These are phyloP conservation scores for Hyposoter didymator DNA, from an alignment of 2,888 invertebrate species.

Conservation along the genomic window DNA sequence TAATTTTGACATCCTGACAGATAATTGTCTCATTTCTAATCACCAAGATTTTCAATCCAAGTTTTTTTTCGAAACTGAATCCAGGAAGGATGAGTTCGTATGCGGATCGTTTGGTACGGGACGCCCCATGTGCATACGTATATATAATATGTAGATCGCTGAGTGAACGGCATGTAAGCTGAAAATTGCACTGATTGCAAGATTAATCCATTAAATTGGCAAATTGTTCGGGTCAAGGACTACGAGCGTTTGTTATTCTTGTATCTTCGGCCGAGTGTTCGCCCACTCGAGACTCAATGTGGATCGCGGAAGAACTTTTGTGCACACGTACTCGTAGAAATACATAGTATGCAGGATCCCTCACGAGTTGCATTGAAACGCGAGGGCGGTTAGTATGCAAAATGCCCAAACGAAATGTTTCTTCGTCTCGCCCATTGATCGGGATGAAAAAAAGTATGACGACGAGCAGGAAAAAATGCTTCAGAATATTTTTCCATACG, in stretches of 20 bases:
- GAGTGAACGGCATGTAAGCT: conserved; percentile 64
- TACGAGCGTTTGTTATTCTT: conserved; percentile 53
- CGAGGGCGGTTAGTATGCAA: neutral
- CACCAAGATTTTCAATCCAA: neutral
- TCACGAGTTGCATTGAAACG: neutral
- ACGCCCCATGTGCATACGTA: neutral
- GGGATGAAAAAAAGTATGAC: too few species aligned
- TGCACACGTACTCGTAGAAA: neutral
- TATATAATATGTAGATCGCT: conserved; percentile 37
- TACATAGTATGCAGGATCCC: neutral
- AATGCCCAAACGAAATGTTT: neutral
- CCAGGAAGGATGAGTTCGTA: too few species aligned
- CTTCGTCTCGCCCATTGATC: neutral
- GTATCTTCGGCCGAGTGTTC: conserved; percentile 36
- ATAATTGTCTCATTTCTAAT: neutral
- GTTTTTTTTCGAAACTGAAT: neutral
- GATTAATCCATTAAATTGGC: conserved; percentile 69
- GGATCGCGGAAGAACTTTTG: conserved; percentile 47
- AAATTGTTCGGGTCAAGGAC: conserved; percentile 72
- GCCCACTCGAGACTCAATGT: conserved; percentile 40
- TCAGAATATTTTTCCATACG: neutral
- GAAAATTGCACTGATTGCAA: conserved; percentile 67
- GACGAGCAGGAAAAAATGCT: neutral
- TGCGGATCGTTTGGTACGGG: neutral
- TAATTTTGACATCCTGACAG: too few species aligned